Evolutionary conservation across 2,113 vertebrate species (phyloP), one percentile per base, ranked within the genome.

Genomic region (Porphyrio hochstetteri): DNA sequence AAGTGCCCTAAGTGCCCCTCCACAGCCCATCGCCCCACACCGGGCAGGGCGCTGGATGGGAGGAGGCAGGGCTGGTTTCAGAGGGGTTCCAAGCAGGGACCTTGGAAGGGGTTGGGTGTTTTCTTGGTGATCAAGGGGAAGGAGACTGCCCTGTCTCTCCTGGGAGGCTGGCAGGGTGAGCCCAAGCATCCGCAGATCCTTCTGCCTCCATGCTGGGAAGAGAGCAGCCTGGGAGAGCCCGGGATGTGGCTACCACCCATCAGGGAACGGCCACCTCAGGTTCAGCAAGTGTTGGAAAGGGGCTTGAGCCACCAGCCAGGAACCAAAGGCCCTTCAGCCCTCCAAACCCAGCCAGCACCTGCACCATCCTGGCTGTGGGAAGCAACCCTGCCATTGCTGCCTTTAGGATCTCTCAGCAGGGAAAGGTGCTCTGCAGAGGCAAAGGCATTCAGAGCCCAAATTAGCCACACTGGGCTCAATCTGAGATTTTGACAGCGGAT

Each of bases 401-500:
- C 57, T 65, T 0, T 4, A 29, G 82, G 38, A 52, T 18, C 70
- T 48, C 76, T 1, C n/a, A 72, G 64, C 21, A 38, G 28, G 77
- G 76, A 88, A 86, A 83, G 91, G 77, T 59, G 81, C 70, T 86
- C 80, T 50, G 86, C 93, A 97, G 93, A 90, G 72, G 67, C 64
- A 77, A 86, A 50, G 48, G 76, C 86, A 80, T 29, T 90, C 38
- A 44, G 50, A 79, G 78, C 77, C 88, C 69, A 63, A 88, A 91
- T 94, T 71, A 91, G 77, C 81, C 5, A 4, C 70, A 10, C 83
- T 81, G 90, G 92, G 88, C 95, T 95, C 74, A 89, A 82, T 93
- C 95, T 97, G 94, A 98, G 97, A 95, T 93, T 97, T 88, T 97
- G 96, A 96, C 91, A 97, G 94, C 13, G 33, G 55, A 91, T 97